Evolutionary conservation across 64 coral and sea anemone genomes (phyloP).

Genomic region (Pocillopora verrucosa): DNA sequence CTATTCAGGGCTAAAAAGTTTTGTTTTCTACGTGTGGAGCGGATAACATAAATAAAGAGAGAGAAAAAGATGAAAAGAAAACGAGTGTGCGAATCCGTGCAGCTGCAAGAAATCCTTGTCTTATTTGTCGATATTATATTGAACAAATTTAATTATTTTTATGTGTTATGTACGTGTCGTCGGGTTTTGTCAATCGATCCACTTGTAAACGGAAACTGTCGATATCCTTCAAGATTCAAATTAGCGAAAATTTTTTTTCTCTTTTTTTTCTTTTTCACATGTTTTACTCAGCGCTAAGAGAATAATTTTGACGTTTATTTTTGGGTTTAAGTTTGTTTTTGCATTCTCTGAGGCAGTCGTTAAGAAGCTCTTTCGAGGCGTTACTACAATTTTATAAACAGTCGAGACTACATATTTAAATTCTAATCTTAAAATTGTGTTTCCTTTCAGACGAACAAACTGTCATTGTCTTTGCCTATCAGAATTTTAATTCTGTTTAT

Average conservation of each 20-base stretch:
- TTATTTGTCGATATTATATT: conserved; percentile 74
- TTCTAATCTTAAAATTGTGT: conserved; percentile 37
- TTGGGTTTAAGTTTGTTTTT: background rate
- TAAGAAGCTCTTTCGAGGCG: background rate
- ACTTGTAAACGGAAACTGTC: conserved; percentile 42
- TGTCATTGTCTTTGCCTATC: conserved; percentile 36
- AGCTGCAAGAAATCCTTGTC: conserved; percentile 61
- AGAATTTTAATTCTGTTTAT: conserved; percentile 43
- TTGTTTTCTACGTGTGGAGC: background rate
- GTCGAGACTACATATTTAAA: conserved; percentile 36
- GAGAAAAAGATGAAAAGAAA: background rate
- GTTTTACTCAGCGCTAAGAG: background rate
- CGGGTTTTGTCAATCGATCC: conserved; percentile 29
- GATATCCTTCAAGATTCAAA: conserved; percentile 3
- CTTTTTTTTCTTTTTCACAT: background rate
- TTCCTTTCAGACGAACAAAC: conserved; percentile 37
- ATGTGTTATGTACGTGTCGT: conserved; percentile 45
- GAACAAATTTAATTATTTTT: conserved; percentile 87
- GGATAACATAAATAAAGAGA: conserved; percentile 48
- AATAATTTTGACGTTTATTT: background rate
- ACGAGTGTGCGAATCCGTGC: conserved; percentile 76
- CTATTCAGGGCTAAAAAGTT: conserved; percentile 15
- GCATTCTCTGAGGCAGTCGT: background rate
- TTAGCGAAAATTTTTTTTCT: conserved; percentile 12
- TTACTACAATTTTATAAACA: conserved; percentile 8